phyloP scores from a whole-genome alignment of 2,888 invertebrate genomes.

The Hyalella azteca region DNA sequence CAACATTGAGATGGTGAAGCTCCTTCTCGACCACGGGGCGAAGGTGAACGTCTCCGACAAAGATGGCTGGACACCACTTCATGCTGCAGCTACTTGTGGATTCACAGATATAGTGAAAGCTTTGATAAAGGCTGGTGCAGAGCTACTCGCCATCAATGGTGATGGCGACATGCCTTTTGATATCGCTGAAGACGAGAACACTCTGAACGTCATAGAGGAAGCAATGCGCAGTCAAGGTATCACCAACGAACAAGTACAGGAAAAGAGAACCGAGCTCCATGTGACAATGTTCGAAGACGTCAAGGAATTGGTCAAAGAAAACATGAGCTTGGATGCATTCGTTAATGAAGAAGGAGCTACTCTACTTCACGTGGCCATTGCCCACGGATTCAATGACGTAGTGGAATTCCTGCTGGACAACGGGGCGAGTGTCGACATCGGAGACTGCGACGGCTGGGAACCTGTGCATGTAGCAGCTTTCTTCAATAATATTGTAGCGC shows the following conservation, averaged over 20 bases:
- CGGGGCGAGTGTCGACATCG: conserved; percentile 39
- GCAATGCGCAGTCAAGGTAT: conserved; percentile 49
- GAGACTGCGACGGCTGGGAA: conserved; percentile 53
- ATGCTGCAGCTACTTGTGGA: conserved; percentile 57
- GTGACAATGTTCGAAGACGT: conserved; percentile 23
- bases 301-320: conserved; percentile 25
- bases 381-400: conserved; percentile 48
- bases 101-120: conserved; percentile 46
- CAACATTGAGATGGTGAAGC: conserved; percentile 45
- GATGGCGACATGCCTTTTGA: conserved; percentile 55
- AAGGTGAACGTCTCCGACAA: conserved; percentile 49
- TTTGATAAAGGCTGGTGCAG: conserved; percentile 50
- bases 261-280: conserved; percentile 14
- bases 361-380: conserved; percentile 55
- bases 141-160: conserved; percentile 48
- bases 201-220: conserved; percentile 46
- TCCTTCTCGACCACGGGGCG: conserved; percentile 48
- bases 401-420: conserved; percentile 46
- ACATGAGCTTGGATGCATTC: conserved; percentile 41
- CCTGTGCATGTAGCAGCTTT: conserved; percentile 55
- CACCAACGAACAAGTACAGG: conserved; percentile 38
- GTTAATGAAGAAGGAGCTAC: conserved; percentile 47
- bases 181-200: conserved; percentile 53
- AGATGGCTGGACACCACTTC: conserved; percentile 57
- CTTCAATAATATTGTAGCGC: conserved; percentile 49